phyloP scores from a whole-genome alignment of 1,140 invertebrate species.

The Calosoma granatense region DNA sequence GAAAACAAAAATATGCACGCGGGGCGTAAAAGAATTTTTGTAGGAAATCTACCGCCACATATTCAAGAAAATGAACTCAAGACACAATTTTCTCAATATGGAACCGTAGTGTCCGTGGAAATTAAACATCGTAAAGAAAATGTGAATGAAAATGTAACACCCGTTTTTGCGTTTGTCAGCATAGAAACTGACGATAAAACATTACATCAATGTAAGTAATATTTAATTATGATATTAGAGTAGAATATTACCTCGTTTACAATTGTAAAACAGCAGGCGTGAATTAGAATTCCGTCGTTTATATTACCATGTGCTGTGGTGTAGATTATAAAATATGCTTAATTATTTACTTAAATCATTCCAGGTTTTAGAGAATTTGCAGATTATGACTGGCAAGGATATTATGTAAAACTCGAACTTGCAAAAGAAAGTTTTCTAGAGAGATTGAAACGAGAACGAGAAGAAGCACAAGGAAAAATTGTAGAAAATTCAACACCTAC shows the following conservation, averaged over 20 bases:
- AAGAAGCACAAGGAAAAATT: slow-evolving; percentile 14
- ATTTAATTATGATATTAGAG: no score
- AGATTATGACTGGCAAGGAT: slow-evolving; percentile 20
- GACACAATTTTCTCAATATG: slow-evolving; percentile 23
- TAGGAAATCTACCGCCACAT: slow-evolving; percentile 26
- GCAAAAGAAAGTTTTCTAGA: slow-evolving; percentile 35
- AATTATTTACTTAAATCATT: slow-evolving; percentile 16
- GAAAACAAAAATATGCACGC: neutral
- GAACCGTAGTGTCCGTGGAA: slow-evolving; percentile 22
- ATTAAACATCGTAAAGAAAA: slow-evolving; percentile 27
- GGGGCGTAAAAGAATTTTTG: slow-evolving; percentile 23
- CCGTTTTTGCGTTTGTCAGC: slow-evolving; percentile 30
- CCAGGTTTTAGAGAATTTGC: slow-evolving; percentile 28
- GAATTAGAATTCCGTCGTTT: no score
- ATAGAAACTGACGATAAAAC: slow-evolving; percentile 22
- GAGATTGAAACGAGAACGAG: slow-evolving; percentile 30
- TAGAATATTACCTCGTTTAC: no score
- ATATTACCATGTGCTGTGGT: no score
- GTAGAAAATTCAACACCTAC: neutral
- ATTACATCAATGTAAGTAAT: slow-evolving; percentile 29
- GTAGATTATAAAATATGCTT: no score
- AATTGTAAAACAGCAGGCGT: no score
- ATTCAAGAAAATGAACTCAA: slow-evolving; percentile 19
- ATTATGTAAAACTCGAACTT: slow-evolving; percentile 26
- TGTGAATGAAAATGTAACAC: slow-evolving; percentile 19